Evolutionary conservation across 2,888 invertebrate species (phyloP).

Genomic region (Phalera bucephala): DNA sequence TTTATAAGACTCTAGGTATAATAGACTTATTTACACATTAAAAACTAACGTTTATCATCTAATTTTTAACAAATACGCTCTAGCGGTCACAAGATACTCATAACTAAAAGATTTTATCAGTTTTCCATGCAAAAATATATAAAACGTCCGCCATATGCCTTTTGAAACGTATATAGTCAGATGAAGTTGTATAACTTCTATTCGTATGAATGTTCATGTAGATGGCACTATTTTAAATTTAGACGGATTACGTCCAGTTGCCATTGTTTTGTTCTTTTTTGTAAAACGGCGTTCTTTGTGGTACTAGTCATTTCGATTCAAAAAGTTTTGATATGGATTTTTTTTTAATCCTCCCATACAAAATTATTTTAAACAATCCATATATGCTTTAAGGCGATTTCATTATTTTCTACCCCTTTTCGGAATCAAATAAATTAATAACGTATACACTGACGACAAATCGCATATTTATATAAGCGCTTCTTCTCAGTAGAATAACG

Average conservation of each 20-base stretch:
- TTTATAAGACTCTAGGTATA: slow-evolving; percentile 78
- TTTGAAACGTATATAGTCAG: slow-evolving; percentile 72
- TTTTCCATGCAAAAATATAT: slow-evolving; percentile 84
- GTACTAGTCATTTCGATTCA: slow-evolving; percentile 4
- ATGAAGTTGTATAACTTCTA: slow-evolving; percentile 34
- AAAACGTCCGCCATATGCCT: slow-evolving; percentile 84
- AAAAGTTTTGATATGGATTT: background rate
- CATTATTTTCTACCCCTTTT: too few relatives aligned
- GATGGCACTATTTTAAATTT: slow-evolving; percentile 36
- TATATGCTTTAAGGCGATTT: too few relatives aligned
- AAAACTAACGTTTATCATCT: slow-evolving; percentile 80
- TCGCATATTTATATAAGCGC: too few relatives aligned
- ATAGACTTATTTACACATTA: slow-evolving; percentile 82
- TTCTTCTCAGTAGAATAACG: too few relatives aligned
- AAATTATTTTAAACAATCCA: too few relatives aligned
- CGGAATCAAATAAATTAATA: too few relatives aligned
- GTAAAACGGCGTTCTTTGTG: slow-evolving; percentile 53
- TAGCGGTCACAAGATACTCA: slow-evolving; percentile 81
- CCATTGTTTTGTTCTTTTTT: slow-evolving; percentile 62
- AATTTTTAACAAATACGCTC: slow-evolving; percentile 79
- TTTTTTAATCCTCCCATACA: too few relatives aligned
- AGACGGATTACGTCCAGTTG: slow-evolving; percentile 64
- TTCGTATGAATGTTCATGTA: background rate
- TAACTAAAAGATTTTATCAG: slow-evolving; percentile 83
- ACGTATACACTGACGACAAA: too few relatives aligned